These are phyloP conservation scores for Mylabris phalerata DNA, from an alignment of 1,140 invertebrate genomes.

Conservation along the genomic window DNA sequence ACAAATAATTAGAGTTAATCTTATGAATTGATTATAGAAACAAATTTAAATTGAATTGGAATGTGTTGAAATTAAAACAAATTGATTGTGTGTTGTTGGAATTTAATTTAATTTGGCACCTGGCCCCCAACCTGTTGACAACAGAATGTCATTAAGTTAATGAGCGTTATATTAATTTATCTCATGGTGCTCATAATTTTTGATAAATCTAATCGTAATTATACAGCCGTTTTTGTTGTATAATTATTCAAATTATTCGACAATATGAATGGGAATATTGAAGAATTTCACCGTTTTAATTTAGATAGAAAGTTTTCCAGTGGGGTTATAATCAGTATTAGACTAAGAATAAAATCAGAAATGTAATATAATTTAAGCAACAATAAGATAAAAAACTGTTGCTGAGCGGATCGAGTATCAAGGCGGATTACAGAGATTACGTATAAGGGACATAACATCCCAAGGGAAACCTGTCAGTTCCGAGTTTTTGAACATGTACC, in stretches of 20 bases:
- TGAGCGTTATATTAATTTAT: too few species aligned
- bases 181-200: too few species aligned
- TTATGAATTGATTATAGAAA: too few species aligned
- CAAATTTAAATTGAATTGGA: slow-evolving; percentile 3
- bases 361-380: slow-evolving; percentile 15
- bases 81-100: neutral
- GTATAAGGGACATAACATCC: slow-evolving; percentile 8
- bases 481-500: neutral
- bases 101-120: slow-evolving; percentile 7
- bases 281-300: too few species aligned
- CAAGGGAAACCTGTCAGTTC: slow-evolving; percentile 11
- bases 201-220: too few species aligned
- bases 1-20: too few species aligned
- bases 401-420: slow-evolving; percentile 13
- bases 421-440: slow-evolving; percentile 12
- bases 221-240: too few species aligned
- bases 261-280: too few species aligned
- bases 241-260: too few species aligned
- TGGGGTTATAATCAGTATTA: too few species aligned
- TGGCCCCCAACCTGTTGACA: slow-evolving; percentile 11
- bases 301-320: too few species aligned
- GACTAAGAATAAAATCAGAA: slow-evolving; percentile 7
- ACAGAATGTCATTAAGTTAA: slow-evolving; percentile 9
- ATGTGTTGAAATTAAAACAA: slow-evolving; percentile 3
- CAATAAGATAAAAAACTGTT: slow-evolving; percentile 17